Evolutionary conservation across 2,888 invertebrate genomes (phyloP).

Genomic region (Leucozona laternaria): DNA sequence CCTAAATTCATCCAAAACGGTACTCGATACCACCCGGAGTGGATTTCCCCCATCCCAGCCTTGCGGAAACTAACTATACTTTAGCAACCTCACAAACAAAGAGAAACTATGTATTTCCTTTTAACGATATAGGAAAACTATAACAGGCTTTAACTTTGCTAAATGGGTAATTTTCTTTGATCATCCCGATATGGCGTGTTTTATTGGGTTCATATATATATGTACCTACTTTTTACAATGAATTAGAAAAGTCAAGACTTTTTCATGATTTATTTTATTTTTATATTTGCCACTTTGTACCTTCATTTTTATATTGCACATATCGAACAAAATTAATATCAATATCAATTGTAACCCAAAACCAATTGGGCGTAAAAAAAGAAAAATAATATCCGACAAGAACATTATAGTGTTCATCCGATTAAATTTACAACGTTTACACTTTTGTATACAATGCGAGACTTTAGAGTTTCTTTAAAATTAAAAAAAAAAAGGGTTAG

Average conservation of each 20-base stretch:
- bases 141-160: constrained; percentile 21
- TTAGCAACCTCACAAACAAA: constrained; percentile 36
- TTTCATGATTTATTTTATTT: constrained; percentile 28
- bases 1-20: constrained; percentile 42
- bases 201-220: not conserved
- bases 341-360: constrained; percentile 67
- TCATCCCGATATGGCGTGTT: constrained; percentile 28
- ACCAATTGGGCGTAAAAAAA: constrained; percentile 68
- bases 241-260: constrained; percentile 11
- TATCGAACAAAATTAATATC: constrained; percentile 67
- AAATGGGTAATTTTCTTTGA: constrained; percentile 41
- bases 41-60: not conserved
- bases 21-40: constrained; percentile 38
- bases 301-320: constrained; percentile 16
- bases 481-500: constrained; percentile 55
- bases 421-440: constrained; percentile 69
- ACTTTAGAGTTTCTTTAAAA: constrained; percentile 38
- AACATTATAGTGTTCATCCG: constrained; percentile 69
- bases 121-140: not conserved
- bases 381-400: constrained; percentile 33
- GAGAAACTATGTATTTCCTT: constrained; percentile 19
- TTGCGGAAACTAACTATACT: constrained; percentile 27
- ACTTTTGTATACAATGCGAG: not conserved
- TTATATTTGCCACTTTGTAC: constrained; percentile 24
- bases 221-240: not conserved